Conservation (phyloP, 2,888 invertebrate genomes). For the Oscheius onirici region DNA sequence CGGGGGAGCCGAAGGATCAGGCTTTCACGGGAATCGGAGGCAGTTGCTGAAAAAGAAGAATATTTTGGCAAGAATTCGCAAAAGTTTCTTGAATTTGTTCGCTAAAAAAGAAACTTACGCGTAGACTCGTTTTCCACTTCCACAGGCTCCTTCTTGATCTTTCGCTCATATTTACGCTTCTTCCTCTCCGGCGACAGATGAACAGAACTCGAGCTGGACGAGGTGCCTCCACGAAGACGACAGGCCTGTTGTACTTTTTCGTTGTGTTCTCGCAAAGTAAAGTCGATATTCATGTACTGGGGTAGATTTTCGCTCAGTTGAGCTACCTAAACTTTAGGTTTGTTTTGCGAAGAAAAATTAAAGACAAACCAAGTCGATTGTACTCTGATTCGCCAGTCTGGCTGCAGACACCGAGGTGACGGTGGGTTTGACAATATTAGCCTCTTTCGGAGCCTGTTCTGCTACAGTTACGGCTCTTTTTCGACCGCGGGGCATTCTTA, state of each 20-base stretch:
- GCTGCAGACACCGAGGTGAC: conserved; percentile 46
- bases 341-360: neutral
- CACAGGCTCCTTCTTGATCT: conserved; percentile 25
- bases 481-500: conserved; percentile 26
- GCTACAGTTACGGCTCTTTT: conserved; percentile 54
- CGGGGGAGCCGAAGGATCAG: conserved; percentile 33
- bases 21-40: conserved; percentile 33
- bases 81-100: no score
- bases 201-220: conserved; percentile 6
- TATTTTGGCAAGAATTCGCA: no score
- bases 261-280: conserved; percentile 52
- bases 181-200: conserved; percentile 43
- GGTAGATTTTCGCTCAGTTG: conserved; percentile 61
- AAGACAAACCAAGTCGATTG: conserved; percentile 42
- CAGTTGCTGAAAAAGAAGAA: neutral
- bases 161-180: conserved; percentile 57
- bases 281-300: conserved; percentile 54
- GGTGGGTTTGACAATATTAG: conserved; percentile 4
- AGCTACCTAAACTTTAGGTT: conserved; percentile 44
- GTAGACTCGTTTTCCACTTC: neutral
- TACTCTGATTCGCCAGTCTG: conserved; percentile 47
- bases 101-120: no score
- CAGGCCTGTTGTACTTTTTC: conserved; percentile 48
- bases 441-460: conserved; percentile 29
- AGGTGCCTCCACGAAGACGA: conserved; percentile 18